phyloP scores from a whole-genome alignment of 1,140 invertebrate species.

The Heliconius hewitsoni region DNA sequence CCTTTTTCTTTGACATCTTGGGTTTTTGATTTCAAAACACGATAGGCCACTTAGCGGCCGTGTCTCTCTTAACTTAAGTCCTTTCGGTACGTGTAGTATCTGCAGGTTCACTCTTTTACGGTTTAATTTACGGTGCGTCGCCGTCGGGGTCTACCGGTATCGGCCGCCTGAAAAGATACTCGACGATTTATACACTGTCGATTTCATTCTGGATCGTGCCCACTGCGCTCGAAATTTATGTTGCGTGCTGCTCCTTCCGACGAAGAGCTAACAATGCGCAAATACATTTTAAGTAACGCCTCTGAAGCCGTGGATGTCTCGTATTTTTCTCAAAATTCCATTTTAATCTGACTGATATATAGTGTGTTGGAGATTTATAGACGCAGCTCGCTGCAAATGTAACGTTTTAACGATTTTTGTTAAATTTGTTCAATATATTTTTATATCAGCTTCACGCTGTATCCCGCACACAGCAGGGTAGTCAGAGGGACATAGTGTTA shows the following conservation, averaged over 20 bases:
- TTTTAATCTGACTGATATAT: constrained; percentile 63
- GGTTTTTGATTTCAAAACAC: constrained; percentile 67
- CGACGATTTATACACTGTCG: constrained; percentile 70
- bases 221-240: constrained; percentile 71
- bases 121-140: constrained; percentile 68
- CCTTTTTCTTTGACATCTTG: constrained; percentile 53
- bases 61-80: constrained; percentile 70
- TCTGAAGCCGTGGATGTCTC: constrained; percentile 56
- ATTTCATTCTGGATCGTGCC: constrained; percentile 70
- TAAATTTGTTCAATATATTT: background rate
- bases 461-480: no score
- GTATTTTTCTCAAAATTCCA: constrained; percentile 65
- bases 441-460: no score
- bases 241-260: constrained; percentile 55
- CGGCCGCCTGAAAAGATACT: constrained; percentile 60
- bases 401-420: constrained; percentile 13
- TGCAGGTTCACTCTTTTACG: constrained; percentile 69
- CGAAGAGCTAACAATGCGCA: constrained; percentile 71
- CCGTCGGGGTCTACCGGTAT: constrained; percentile 59
- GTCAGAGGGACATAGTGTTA: no score
- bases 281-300: constrained; percentile 68
- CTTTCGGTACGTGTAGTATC: constrained; percentile 66
- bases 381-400: constrained; percentile 16
- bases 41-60: constrained; percentile 70
- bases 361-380: constrained; percentile 37